Evolutionary conservation across 2,797 vertebrate species (phyloP), one percentile per base, ranked within the genome.

Genomic region (Acropternis orthonyx): DNA sequence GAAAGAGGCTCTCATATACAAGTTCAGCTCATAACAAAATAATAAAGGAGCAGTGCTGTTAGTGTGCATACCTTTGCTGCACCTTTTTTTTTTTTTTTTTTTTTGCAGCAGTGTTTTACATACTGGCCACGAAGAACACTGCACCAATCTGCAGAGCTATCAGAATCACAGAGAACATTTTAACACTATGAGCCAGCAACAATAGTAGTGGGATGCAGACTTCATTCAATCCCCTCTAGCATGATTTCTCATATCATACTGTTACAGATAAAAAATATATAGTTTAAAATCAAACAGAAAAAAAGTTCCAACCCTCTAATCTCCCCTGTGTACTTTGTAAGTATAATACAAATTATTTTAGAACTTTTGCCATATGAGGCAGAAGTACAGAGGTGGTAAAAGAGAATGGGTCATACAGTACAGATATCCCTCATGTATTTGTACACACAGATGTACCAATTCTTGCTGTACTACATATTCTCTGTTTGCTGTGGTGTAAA

Each of bases 71-170:
- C 14, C 5, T 84, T 72, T 84, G 39, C 44, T 0, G 13, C 34
- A 67, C 9, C 27, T 37, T 46, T 79, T 83, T 6, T 43, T 72
- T 51, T 81, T 39, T 30, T 90, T 86, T 61, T 72, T 49, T 48
- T 48, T 48, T 49, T 49, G 26, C 72, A 91, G 81, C 69, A 94
- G 7, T 65, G 44, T 71, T 96, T 95, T 95, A 67, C 85, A 93
- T 95, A 82, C 69, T 79, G 76, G 48, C 85, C 85, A 74, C 5
- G 0, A 61, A 88, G 44, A 85, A 10, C 75, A 68, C 88, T 95
- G 95, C 92, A 88, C 46, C 89, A 92, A 12, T 85, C 83, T 97
- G 88, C 92, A 90, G 92, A 95, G 74, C 81, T 91, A 79, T 71
- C 59, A 74, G 85, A 90, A 86, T 68, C 52, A 36, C 43, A 73